Base-by-base conservation (phyloP, 2,113 vertebrate genomes). In the Pheucticus melanocephalus region DNA sequence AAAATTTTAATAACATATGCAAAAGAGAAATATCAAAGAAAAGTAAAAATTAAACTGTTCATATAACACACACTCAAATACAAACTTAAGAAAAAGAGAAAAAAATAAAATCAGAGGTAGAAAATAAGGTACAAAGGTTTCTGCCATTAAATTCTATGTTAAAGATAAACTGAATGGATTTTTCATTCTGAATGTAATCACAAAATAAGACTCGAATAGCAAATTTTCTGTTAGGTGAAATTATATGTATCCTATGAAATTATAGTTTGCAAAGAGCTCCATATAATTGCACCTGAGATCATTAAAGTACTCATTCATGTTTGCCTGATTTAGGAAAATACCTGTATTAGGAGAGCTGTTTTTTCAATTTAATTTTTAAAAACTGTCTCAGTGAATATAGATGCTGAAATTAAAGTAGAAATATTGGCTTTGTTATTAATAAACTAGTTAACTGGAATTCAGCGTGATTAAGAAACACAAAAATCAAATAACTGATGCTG, bases 181-280 rank as follows among this genome's bases (percentile, higher is more conserved):
- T 70, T 93, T 68, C 20, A 77, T 47, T 66, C 54, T 70, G 75
- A 56, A 78, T 54, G 17, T 47, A 89, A 90, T 88, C 44, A 57
- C 39, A 91, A 90, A 53, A 56, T 73, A 83, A 89, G 27, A 77
- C 27, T 50, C 27, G 4, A 86, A 81, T 22, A 89, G 35, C 33
- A 93, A 95, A 92, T 39, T 90, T 78, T 88, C 54, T 75, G 33
- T 65, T 60, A 37, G 50, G 39, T 75, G 10, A 95, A 97, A 96
- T 94, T 96, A 90, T 64, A 94, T 76, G 14, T 33, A 70, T 30
- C 47, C 5, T 86, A 15, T 71, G 6, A 94, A 97, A 97, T 97
- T 92, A 95, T 13, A 61, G 39, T 90, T 96, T 97, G 27, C 31
- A 87, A 91, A 65, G 48, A 93, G 77, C n/a, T 45, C 25, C 13